Evolutionary conservation across 1,140 invertebrate species (phyloP).

Genomic region (Drosophila ficusphila): DNA sequence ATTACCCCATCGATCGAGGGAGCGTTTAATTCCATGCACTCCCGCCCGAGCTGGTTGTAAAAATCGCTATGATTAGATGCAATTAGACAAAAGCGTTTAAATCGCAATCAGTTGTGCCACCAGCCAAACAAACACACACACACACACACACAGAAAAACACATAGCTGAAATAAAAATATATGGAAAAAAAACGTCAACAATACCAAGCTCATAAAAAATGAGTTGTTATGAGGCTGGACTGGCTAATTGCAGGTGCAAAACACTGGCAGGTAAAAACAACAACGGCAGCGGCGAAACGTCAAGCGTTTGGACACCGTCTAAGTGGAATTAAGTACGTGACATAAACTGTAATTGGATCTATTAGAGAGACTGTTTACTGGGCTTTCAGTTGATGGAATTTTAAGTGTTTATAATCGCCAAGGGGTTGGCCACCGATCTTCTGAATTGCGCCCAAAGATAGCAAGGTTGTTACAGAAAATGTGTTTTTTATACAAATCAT

Average conservation of each 20-base stretch:
- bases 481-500: no score
- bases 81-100: conserved; percentile 78
- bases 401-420: conserved; percentile 40
- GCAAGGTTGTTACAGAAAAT: background rate
- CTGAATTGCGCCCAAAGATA: conserved; percentile 11
- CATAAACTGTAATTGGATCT: conserved; percentile 75
- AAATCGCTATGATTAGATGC: conserved; percentile 70
- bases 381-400: conserved; percentile 40
- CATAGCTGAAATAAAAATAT: conserved; percentile 21
- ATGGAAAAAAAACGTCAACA: conserved; percentile 22
- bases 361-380: conserved; percentile 63
- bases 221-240: conserved; percentile 70
- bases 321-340: conserved; percentile 80
- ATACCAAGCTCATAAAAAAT: conserved; percentile 61
- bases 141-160: no score
- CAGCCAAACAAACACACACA: conserved; percentile 23
- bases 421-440: conserved; percentile 17
- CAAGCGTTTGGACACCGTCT: conserved; percentile 66
- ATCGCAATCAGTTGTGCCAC: conserved; percentile 58
- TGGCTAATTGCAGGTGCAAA: conserved; percentile 71
- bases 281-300: conserved; percentile 33
- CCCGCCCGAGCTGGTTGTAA: conserved; percentile 7
- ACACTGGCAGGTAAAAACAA: conserved; percentile 41
- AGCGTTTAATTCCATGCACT: conserved; percentile 17
- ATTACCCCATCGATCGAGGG: conserved; percentile 44